Base-by-base conservation (phyloP, 2,797 vertebrate genomes). In the Halcyon chelicuti region DNA sequence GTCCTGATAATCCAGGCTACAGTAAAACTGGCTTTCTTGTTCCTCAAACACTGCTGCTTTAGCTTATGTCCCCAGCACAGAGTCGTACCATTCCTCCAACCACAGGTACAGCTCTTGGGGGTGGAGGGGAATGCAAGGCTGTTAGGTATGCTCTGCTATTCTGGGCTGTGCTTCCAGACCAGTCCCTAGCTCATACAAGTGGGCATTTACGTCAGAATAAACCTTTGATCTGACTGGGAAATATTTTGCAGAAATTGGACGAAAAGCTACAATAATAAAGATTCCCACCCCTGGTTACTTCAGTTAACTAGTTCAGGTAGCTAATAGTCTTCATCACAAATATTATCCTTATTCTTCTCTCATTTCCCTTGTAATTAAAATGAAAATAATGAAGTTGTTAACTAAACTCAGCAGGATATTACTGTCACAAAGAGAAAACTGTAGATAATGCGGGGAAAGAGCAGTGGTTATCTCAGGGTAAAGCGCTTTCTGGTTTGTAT, bases 61-160 rank as follows among this genome's bases (percentile, higher is more conserved):
- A 16, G n/a, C 3, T 57, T 31, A 10, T 10, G 25, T 12, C 55
- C 10, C 3, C 47, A 40, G 28, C 23, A 18, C 0, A 0, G 5
- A 47, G 19, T 37, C 33, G 8, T 14, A 31, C 7, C 19, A 2
- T 47, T 86, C 16, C 12, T 77, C 14, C 54, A 51, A 3, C 39
- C 28, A 5, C 14, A 28, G 31, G 44, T 23, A 39, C 35, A 39
- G 26, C 15, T 3, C 1, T 4, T 54, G 5, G 9, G 9, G 2
- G 2, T 67, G 5, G 18, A 86, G 44, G 7, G 21, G 10, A 60
- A 61, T n/a, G 17, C 42, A n/a, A n/a, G 46, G 28, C 23, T 70
- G 14, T 35, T 54, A 7, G 19, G 5, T 52, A 8, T 17, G 16
- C 63, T 58, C 25, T 66, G 16, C 18, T 86, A 16, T 35, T 44